phyloP scores from a whole-genome alignment of 35 echinoderm and acorn worm species.

The Strongylocentrotus purpuratus region DNA sequence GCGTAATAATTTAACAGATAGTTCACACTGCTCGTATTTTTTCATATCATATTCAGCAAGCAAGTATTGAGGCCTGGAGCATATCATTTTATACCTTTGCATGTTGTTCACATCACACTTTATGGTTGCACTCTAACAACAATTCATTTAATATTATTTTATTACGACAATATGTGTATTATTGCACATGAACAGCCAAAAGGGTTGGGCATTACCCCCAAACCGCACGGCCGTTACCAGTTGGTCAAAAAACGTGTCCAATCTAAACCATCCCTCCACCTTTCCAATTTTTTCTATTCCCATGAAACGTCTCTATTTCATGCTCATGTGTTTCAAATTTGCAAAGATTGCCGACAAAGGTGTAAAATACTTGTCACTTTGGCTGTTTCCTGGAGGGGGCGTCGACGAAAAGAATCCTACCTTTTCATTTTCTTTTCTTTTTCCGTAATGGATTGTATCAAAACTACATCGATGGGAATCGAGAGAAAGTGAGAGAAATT shows the following conservation, averaged over 20 bases:
- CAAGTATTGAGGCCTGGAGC: too few species aligned
- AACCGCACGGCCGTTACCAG: neutral
- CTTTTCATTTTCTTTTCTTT: conserved; percentile 15
- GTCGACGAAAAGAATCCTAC: conserved; percentile 25
- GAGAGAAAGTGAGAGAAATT: neutral
- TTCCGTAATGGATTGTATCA: conserved; percentile 49
- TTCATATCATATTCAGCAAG: too few species aligned
- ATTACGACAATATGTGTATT: neutral
- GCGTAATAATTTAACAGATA: neutral
- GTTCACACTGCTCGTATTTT: conserved; percentile 6
- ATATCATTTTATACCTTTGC: too few species aligned
- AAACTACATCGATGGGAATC: conserved; percentile 8
- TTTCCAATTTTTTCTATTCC: neutral
- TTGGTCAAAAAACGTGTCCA: neutral
- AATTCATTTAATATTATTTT: neutral
- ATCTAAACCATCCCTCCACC: neutral
- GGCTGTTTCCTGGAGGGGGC: conserved; percentile 12
- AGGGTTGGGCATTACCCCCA: neutral
- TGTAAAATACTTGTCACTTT: conserved; percentile 46
- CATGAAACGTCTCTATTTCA: conserved; percentile 42
- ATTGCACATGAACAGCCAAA: neutral
- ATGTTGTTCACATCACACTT: neutral
- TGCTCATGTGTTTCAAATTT: conserved; percentile 45
- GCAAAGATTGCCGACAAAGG: conserved; percentile 49
- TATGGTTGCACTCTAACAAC: neutral